Conservation (phyloP, 2,888 invertebrate genomes). For the Onthophagus sagittarius region DNA sequence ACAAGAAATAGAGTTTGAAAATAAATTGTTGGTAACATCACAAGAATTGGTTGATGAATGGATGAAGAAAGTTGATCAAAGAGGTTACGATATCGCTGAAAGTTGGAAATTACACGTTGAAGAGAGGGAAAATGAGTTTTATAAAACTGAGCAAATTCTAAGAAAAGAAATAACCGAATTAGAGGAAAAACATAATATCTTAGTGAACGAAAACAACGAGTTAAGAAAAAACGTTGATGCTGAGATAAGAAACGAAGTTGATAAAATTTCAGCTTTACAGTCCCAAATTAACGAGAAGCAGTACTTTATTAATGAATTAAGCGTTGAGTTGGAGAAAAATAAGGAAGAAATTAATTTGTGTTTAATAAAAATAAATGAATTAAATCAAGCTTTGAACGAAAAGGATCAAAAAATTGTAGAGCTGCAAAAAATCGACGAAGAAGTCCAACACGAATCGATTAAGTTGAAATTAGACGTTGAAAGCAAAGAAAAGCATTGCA, state of each 20-base stretch:
- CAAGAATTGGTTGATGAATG: slow-evolving; percentile 44
- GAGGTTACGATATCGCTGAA: slow-evolving; percentile 65
- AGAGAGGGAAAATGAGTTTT: slow-evolving; percentile 61
- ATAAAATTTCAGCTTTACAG: slow-evolving; percentile 42
- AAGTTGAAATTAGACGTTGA: not conserved
- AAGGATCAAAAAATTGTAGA: slow-evolving; percentile 1
- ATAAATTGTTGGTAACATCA: slow-evolving; percentile 34
- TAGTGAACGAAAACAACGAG: slow-evolving; percentile 47
- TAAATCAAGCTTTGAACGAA: slow-evolving; percentile 13
- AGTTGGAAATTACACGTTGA: slow-evolving; percentile 67
- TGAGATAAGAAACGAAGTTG: slow-evolving; percentile 45
- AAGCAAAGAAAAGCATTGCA: not conserved
- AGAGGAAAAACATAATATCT: slow-evolving; percentile 46
- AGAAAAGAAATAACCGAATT: slow-evolving; percentile 52
- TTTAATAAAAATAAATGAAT: not conserved
- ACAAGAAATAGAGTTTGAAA: slow-evolving; percentile 45
- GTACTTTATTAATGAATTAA: slow-evolving; percentile 39
- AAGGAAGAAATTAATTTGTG: slow-evolving; percentile 17
- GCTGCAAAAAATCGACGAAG: not conserved
- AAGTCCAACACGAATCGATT: not conserved
- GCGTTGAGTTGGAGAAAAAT: slow-evolving; percentile 31
- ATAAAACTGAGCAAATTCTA: slow-evolving; percentile 52
- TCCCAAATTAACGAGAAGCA: slow-evolving; percentile 42
- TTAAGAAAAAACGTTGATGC: slow-evolving; percentile 45
- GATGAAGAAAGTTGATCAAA: slow-evolving; percentile 60